Base-by-base conservation (phyloP, 1,140 invertebrate genomes). In the Asobara japonica region DNA sequence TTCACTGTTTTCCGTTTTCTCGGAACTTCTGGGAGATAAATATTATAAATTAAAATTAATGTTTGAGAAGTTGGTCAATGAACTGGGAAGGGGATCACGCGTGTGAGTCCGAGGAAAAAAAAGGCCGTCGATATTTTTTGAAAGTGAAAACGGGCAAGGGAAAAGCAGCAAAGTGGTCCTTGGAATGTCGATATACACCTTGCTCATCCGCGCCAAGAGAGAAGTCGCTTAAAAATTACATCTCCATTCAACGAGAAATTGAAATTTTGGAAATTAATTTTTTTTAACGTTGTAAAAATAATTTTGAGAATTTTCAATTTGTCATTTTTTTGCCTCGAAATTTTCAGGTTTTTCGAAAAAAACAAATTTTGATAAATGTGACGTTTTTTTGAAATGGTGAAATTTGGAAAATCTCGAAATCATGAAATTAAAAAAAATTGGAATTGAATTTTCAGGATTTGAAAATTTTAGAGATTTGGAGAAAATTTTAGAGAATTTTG, bases 101-200 rank as follows among this genome's bases (percentile, higher is more conserved):
- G 25, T 33, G 33, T 41, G 33, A 13, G 22, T 41, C n/a, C 7
- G 13, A 8, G 18, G 41, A 3, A 22, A 22, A 41, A 20, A 41
- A 2, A 56, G 4, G 18, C 51, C 51, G 25, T 56, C 76, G 71
- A 66, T 64, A 74, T 76, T 77, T 83, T 80, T 81, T 79, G 79
- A 84, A 83, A 81, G 81, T 80, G 80, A 83, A 83, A 83, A 69
- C 73, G 10, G 22, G n/a, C n/a, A 3, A 41, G 64, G 64, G 22
- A 41, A 65, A 65, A 65, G 64, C 30, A 4, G 33, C 31, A 65
- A 20, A 56, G 51, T 56, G 1, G 51, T 22, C 51, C 20, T 22
- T 67, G 74, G 75, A 77, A 79, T 77, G 75, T 67, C 36, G 31
- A 60, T 67, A 64, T 69, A 71, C 60, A 72, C 51, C 74, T 65